Percentiles rank a stretch among this genome's conserved stretches.
These are phyloP conservation scores for Leucophenga maculata DNA, from an alignment of 2,888 invertebrate genomes.

Conservation along the genomic window DNA sequence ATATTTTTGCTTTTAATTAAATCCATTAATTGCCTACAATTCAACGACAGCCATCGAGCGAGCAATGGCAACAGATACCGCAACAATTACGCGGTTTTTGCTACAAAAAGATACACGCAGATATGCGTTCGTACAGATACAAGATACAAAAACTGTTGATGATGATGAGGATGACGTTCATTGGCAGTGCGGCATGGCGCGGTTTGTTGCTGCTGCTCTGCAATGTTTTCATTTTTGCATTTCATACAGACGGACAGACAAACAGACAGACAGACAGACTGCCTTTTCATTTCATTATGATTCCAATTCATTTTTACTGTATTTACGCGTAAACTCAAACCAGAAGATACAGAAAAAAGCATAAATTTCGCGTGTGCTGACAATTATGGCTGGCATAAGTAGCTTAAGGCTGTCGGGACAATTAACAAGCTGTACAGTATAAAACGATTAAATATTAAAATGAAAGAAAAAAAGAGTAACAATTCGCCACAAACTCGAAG, in stretches of 20 bases:
- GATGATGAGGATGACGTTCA: neutral
- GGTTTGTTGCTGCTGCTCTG: conserved; percentile 14
- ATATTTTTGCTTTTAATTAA: conserved; percentile 27
- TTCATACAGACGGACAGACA: too few species aligned
- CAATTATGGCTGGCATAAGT: conserved; percentile 25
- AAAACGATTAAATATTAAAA: neutral
- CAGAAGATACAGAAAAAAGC: neutral
- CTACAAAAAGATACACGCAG: conserved; percentile 8
- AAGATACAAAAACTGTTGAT: conserved; percentile 4
- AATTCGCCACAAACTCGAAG: too few species aligned
- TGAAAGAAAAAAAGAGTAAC: neutral
- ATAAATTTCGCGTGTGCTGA: conserved; percentile 18
- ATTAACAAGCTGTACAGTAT: conserved; percentile 14
- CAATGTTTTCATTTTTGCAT: conserved; percentile 16
- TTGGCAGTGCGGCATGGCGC: conserved; percentile 32
- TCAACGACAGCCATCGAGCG: conserved; percentile 7
- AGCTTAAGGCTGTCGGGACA: conserved; percentile 24
- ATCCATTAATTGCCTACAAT: conserved; percentile 30
- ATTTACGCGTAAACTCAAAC: too few species aligned
- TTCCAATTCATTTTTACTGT: conserved; percentile 5
- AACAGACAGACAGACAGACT: too few species aligned
- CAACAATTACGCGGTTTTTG: conserved; percentile 29
- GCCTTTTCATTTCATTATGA: conserved; percentile 7
- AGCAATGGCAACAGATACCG: conserved; percentile 15
- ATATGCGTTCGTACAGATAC: neutral